Evolutionary conservation across 2,888 invertebrate genomes (phyloP).

Genomic region (Globia sparganii): DNA sequence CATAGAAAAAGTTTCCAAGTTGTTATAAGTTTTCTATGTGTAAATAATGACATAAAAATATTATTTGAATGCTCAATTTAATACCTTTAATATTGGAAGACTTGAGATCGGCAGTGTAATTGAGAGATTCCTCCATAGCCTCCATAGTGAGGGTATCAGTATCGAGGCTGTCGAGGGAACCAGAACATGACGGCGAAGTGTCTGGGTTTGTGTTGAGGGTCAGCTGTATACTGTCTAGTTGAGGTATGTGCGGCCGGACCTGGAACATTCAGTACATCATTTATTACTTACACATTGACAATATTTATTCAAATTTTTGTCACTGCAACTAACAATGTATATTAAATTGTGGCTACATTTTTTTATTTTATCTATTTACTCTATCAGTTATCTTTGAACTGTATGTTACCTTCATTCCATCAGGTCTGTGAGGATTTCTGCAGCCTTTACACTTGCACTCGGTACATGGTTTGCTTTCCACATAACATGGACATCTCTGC

Average conservation of each 20-base stretch:
- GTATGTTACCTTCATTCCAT: conserved; percentile 93
- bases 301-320: background rate
- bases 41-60: background rate
- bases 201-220: conserved; percentile 84
- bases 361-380: background rate
- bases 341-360: background rate
- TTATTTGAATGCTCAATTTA: background rate
- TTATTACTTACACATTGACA: background rate
- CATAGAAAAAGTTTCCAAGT: background rate
- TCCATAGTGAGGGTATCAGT: conserved; percentile 86
- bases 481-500: conserved; percentile 98
- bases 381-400: background rate
- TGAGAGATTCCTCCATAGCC: conserved; percentile 86
- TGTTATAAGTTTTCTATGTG: background rate
- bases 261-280: conserved; percentile 67
- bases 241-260: conserved; percentile 93
- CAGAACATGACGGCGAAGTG: conserved; percentile 86
- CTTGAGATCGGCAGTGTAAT: conserved; percentile 83
- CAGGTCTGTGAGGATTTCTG: conserved; percentile 96
- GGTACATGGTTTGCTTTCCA: conserved; percentile 96
- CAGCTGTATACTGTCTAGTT: conserved; percentile 91
- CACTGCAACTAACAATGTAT: background rate
- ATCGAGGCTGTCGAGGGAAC: conserved; percentile 86
- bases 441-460: conserved; percentile 98
- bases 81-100: conserved; percentile 86